Conservation (phyloP, 2,888 invertebrate species). For the Nezara viridula region DNA sequence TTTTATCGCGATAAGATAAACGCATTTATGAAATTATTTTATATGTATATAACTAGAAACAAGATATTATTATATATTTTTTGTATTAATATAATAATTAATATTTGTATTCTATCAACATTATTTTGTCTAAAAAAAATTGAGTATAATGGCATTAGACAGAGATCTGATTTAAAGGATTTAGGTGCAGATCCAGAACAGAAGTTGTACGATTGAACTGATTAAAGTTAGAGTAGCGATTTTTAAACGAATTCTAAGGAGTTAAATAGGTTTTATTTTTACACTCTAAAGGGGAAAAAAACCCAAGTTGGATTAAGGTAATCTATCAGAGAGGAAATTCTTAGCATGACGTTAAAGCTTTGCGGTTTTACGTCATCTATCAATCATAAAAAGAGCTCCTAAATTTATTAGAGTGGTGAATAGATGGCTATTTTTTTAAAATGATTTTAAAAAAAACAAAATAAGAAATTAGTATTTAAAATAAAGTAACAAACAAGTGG, state of each 20-base stretch:
- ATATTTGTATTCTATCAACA: too few relatives aligned
- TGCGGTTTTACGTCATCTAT: conserved; percentile 3
- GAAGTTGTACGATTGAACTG: background rate
- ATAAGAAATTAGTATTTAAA: background rate
- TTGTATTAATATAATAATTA: too few relatives aligned
- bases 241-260: background rate
- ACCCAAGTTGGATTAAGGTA: background rate
- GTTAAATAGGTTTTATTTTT: background rate
- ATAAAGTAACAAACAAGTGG: background rate
- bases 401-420: background rate
- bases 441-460: background rate
- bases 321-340: background rate
- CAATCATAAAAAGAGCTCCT: conserved; percentile 3
- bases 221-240: background rate
- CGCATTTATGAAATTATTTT: too few relatives aligned
- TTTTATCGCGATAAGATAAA: too few relatives aligned
- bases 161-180: too few relatives aligned
- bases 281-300: background rate
- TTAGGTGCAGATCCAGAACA: too few relatives aligned
- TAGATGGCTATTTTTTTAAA: background rate
- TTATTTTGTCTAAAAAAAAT: too few relatives aligned
- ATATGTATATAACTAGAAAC: too few relatives aligned
- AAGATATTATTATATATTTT: too few relatives aligned
- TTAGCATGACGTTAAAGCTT: conserved; percentile 7
- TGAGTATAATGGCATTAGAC: too few relatives aligned